Conservation (phyloP, 2,797 vertebrate species). For the Sus cebifrons region DNA sequence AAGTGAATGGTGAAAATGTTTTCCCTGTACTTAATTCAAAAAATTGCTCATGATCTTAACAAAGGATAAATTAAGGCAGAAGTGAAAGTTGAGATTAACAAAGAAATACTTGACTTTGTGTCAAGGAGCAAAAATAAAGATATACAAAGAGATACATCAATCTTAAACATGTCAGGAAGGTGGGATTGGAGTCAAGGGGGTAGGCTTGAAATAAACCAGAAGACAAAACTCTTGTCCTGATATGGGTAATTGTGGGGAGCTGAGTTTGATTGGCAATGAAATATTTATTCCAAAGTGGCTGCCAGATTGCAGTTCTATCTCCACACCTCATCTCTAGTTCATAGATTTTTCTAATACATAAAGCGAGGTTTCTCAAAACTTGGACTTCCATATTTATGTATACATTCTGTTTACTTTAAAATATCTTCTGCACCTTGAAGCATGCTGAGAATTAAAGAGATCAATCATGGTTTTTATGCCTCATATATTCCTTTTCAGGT, state of each 20-base stretch:
- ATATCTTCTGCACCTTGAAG: neutral
- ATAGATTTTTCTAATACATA: neutral
- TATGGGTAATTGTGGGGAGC: neutral
- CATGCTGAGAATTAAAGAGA: neutral
- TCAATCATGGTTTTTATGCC: neutral
- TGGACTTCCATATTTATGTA: neutral
- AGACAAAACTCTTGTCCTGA: neutral
- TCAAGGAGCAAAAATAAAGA: neutral
- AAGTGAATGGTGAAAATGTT: neutral
- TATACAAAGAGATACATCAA: neutral
- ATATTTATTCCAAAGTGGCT: neutral
- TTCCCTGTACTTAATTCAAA: neutral
- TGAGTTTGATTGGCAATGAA: neutral
- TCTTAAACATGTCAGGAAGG: neutral
- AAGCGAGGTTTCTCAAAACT: neutral
- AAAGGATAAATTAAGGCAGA: conserved; percentile 1
- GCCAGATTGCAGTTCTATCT: neutral
- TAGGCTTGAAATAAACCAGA: neutral
- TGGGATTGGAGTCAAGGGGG: neutral
- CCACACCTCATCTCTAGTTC: neutral
- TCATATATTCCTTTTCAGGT: neutral
- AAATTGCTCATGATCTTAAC: neutral
- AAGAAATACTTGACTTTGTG: neutral
- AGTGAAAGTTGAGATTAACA: neutral
- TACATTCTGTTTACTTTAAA: neutral